Percentiles rank a stretch among this genome's conserved stretches.
These are phyloP conservation scores for Cyanistes caeruleus DNA, from an alignment of 2,113 vertebrate species.

Conservation along the genomic window DNA sequence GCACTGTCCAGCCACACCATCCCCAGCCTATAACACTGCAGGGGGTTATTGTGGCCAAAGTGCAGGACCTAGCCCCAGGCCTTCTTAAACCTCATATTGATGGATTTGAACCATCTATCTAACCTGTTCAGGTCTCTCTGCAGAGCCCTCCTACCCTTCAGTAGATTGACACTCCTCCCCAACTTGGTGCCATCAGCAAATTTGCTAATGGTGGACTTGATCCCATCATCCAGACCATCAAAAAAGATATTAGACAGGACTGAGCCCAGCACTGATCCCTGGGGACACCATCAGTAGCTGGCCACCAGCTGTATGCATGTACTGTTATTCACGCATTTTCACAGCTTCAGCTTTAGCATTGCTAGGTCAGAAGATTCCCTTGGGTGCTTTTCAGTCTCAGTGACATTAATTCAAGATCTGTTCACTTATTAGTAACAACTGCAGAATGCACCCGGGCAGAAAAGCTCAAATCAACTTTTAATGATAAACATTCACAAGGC, in stretches of 20 bases:
- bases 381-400: background rate
- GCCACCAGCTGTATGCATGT: background rate
- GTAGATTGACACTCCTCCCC: background rate
- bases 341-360: background rate
- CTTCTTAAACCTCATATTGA: background rate
- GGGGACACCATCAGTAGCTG: background rate
- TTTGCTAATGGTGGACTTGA: background rate
- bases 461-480: background rate
- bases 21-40: accelerated
- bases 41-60: background rate
- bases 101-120: background rate
- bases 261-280: background rate
- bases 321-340: background rate
- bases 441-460: background rate
- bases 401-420: background rate
- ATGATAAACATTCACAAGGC: background rate
- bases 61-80: accelerated
- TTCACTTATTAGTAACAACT: background rate
- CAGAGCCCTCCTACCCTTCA: background rate
- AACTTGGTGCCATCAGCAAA: background rate
- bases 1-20: accelerated
- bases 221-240: background rate
- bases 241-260: background rate
- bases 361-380: background rate
- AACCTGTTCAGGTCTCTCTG: background rate